Evolutionary conservation across 2,797 vertebrate species (phyloP).

Genomic region (Anguilla megastoma): DNA sequence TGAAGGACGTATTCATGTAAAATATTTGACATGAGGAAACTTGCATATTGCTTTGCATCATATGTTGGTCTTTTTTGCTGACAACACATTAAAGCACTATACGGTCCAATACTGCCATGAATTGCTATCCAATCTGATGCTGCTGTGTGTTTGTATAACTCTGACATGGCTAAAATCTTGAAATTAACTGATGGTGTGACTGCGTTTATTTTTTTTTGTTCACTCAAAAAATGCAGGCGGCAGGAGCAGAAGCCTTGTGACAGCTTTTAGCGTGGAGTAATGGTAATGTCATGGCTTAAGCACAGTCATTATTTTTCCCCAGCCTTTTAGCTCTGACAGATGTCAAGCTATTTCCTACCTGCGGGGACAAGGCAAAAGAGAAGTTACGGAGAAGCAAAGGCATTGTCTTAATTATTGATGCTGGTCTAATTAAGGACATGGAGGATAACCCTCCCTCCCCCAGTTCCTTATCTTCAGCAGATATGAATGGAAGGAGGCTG

Average conservation of each 20-base stretch:
- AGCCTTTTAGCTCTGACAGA: neutral
- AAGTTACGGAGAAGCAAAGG: neutral
- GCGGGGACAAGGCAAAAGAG: neutral
- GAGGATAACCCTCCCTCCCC: slow-evolving; percentile 33
- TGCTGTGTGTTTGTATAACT: neutral
- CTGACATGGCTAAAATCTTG: neutral
- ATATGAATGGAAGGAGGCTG: slow-evolving; percentile 57
- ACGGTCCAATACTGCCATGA: too few relatives aligned
- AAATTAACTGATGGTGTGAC: neutral
- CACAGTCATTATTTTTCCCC: neutral
- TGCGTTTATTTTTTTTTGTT: neutral
- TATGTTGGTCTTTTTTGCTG: neutral
- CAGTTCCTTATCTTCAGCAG: slow-evolving; percentile 50
- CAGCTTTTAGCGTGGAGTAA: neutral
- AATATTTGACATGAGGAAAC: neutral
- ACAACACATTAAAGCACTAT: too few relatives aligned
- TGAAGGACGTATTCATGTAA: neutral
- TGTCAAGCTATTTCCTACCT: neutral
- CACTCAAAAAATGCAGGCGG: neutral
- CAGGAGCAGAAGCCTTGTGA: neutral
- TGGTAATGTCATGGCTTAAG: too few relatives aligned
- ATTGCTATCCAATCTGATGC: neutral
- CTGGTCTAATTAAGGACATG: slow-evolving; percentile 58
- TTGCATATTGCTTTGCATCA: neutral
- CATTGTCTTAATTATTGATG: slow-evolving; percentile 48